Evolutionary conservation across 2,888 invertebrate genomes (phyloP).

Genomic region (Rugalucina vietnamica): DNA sequence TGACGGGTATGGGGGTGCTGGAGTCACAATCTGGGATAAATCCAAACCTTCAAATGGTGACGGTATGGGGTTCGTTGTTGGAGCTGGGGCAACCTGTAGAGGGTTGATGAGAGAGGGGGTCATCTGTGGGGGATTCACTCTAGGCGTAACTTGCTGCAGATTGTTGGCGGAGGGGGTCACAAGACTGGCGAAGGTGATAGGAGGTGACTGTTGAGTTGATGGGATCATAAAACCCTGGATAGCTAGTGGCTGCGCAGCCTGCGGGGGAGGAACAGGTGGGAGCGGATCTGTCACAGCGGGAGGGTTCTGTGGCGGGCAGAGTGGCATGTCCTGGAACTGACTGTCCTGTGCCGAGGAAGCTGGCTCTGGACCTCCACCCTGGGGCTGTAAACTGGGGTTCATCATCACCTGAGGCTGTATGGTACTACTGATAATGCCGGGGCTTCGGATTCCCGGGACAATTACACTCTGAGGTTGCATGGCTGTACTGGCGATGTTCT

Average conservation of each 20-base stretch:
- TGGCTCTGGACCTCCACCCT: neutral
- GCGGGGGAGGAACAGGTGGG: slow-evolving; percentile 35
- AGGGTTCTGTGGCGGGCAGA: neutral
- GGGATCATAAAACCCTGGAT: too few species aligned
- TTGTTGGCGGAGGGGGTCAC: neutral
- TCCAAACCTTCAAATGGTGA: slow-evolving; percentile 18
- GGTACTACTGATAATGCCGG: neutral
- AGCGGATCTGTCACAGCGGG: slow-evolving; percentile 13
- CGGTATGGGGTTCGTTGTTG: slow-evolving; percentile 13
- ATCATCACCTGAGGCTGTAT: neutral
- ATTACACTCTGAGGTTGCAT: too few species aligned
- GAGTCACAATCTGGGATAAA: slow-evolving; percentile 22
- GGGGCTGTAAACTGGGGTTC: neutral
- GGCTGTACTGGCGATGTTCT: too few species aligned
- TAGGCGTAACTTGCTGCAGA: slow-evolving; percentile 16
- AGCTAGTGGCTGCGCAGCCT: slow-evolving; percentile 29
- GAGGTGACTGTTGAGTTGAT: slow-evolving; percentile 1
- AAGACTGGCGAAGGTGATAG: slow-evolving; percentile 1
- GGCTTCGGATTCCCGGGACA: too few species aligned
- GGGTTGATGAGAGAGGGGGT: slow-evolving; percentile 38
- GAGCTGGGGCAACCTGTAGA: slow-evolving; percentile 26
- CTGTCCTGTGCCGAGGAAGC: slow-evolving; percentile 5
- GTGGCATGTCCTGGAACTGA: slow-evolving; percentile 11
- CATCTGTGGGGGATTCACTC: slow-evolving; percentile 14
- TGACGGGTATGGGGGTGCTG: slow-evolving; percentile 1